Evolutionary conservation across 2,888 invertebrate genomes (phyloP).

Genomic region (Aleiodes alternator): DNA sequence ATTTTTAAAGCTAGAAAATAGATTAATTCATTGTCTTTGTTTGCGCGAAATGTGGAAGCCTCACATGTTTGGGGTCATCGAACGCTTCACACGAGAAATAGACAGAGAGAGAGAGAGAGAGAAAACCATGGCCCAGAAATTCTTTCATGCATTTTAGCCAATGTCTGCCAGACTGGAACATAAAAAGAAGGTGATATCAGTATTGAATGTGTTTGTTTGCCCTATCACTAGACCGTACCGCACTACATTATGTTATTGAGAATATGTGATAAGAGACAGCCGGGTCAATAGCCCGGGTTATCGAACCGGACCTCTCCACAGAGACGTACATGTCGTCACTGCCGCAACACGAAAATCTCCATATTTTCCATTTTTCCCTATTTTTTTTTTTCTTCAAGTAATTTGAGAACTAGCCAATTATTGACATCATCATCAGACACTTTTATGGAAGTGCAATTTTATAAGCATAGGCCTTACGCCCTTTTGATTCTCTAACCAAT

Average conservation of each 20-base stretch:
- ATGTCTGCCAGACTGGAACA: constrained; percentile 32
- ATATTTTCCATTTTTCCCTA: no score
- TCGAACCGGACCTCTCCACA: constrained; percentile 14
- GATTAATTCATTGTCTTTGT: not conserved
- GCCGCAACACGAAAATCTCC: not conserved
- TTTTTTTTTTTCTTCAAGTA: no score
- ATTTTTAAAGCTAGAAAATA: no score
- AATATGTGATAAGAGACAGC: constrained; percentile 18
- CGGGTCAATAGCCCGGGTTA: constrained; percentile 35
- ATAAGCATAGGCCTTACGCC: no score
- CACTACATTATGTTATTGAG: constrained; percentile 31
- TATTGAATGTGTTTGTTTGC: constrained; percentile 3
- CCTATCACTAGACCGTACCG: constrained; percentile 19
- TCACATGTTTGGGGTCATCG: constrained; percentile 27
- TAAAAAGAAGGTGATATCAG: not conserved
- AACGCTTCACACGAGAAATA: not conserved
- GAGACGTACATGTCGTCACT: constrained; percentile 1
- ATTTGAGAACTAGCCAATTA: no score
- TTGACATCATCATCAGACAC: no score
- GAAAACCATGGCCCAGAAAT: constrained; percentile 28
- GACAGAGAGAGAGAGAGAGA: no score
- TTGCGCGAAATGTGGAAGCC: constrained; percentile 6
- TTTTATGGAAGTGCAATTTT: no score
- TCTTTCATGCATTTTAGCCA: constrained; percentile 24
- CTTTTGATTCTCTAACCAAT: no score